Evolutionary conservation across 2,888 invertebrate genomes (phyloP).

Genomic region (Chymomyza procnemis): DNA sequence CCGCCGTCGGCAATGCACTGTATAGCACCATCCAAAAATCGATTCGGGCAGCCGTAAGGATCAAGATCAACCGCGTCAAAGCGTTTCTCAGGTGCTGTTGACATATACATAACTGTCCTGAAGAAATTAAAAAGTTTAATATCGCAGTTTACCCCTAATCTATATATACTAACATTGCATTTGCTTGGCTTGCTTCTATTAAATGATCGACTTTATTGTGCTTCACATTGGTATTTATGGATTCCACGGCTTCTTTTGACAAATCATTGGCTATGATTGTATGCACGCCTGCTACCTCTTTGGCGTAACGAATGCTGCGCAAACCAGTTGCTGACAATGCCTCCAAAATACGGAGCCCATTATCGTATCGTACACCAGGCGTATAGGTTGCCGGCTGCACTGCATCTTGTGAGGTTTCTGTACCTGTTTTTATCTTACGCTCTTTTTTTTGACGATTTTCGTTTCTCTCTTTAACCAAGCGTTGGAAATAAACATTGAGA

Average conservation of each 20-base stretch:
- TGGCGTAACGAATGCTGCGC: constrained; percentile 96
- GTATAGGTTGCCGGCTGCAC: constrained; percentile 33
- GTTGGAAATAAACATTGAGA: constrained; percentile 83
- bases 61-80: constrained; percentile 97
- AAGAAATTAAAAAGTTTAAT: neutral
- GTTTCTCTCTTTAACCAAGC: constrained; percentile 77
- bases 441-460: constrained; percentile 58
- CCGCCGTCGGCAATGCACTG: constrained; percentile 90
- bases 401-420: neutral
- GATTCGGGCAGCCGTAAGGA: constrained; percentile 97
- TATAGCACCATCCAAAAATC: constrained; percentile 93
- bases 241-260: constrained; percentile 89
- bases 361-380: constrained; percentile 66
- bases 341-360: constrained; percentile 85
- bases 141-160: neutral
- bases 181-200: constrained; percentile 87
- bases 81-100: constrained; percentile 82
- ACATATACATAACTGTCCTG: constrained; percentile 91
- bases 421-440: constrained; percentile 11
- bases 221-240: constrained; percentile 86
- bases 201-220: constrained; percentile 83
- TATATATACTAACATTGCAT: constrained; percentile 87
- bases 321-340: constrained; percentile 97
- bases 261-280: constrained; percentile 95
- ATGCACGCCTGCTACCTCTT: constrained; percentile 91